phyloP scores from a whole-genome alignment of 1,140 invertebrate genomes.

The Lasioglossum albipes region DNA sequence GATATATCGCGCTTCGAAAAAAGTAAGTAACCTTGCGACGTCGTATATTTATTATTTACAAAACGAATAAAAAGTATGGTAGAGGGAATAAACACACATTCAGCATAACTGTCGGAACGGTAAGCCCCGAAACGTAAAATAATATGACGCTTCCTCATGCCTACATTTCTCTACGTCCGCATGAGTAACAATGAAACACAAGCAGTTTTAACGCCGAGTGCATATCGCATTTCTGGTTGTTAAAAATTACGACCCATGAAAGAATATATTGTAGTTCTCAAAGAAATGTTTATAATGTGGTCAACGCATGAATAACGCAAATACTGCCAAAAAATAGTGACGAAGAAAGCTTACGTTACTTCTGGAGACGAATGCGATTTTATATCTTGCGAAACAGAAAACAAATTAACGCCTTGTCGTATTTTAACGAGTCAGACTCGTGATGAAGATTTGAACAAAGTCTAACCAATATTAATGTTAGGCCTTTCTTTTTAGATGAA shows the following conservation, averaged over 20 bases:
- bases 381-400: no score
- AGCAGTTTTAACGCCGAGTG: neutral
- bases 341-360: no score
- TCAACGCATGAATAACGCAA: no score
- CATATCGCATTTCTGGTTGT: neutral
- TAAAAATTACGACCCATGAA: neutral
- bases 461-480: no score
- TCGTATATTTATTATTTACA: neutral
- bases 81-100: neutral
- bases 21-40: neutral
- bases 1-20: neutral
- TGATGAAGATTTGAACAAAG: no score
- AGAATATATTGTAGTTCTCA: neutral
- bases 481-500: no score
- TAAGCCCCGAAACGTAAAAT: neutral
- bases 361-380: no score
- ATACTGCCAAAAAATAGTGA: no score
- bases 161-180: neutral
- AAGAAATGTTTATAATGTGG: neutral
- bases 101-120: no score
- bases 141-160: neutral
- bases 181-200: neutral
- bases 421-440: no score
- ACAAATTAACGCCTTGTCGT: no score
- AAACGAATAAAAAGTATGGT: neutral